Evolutionary conservation across 2,888 invertebrate genomes (phyloP), one percentile per base, ranked within the genome.

Genomic region (Scotopteryx bipunctaria): DNA sequence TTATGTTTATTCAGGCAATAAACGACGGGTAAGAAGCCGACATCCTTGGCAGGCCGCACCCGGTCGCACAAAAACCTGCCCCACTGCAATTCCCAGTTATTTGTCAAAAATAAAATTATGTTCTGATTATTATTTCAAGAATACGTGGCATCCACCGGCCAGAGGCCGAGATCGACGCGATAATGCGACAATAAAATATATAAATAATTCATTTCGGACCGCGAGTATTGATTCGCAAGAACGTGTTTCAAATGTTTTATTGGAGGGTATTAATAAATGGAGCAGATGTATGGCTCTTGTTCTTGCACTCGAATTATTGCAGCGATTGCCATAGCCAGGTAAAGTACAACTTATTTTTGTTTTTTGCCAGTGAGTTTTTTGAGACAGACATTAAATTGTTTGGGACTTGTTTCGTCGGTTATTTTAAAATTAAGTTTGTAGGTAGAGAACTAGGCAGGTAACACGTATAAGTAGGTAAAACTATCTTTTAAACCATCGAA

Each of bases 211-310:
- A 90, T 87, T 78, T 66, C 56, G 68, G 69, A 73, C 76, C 73
- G 71, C 71, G 71, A 75, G 83, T 84, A 86, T 85, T 86, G 88
- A 88, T 89, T 86, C 86, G 73, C 83, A 87, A 87, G 86, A 87
- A 89, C 89, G 89, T 87, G 89, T 88, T 82, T 85, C 80, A 86
- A 85, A 88, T 86, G 86, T 86, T 88, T 87, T 89, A 87, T 86
- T 82, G 78, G 68, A 66, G 67, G 71, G 73, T 82, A 83, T 86
- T 86, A 87, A 86, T 88, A 87, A 86, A 86, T 84, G 85, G 79
- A 68, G 85, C 86, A 88, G 87, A 86, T 86, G 86, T 78, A 72
- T 73, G 63, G 46, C 19, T 64, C 71, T 69, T 73, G 74, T 76
- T 81, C 77, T 81, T 78, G 73, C 63, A 51, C 50, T 52, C 59